Evolutionary conservation across 2,888 invertebrate genomes (phyloP), one percentile per base, ranked within the genome.

Genomic region (Cantharis rufa): DNA sequence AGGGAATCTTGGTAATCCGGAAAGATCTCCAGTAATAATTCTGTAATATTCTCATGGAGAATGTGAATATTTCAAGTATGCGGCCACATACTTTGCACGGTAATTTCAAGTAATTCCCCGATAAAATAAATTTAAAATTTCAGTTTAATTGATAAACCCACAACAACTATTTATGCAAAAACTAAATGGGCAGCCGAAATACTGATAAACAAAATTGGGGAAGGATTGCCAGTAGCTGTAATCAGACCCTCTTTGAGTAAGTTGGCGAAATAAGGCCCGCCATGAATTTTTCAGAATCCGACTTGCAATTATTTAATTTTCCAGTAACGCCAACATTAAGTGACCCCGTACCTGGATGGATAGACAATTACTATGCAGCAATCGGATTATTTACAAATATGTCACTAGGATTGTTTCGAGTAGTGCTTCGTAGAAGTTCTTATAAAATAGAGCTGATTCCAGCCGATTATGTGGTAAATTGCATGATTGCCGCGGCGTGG

Each of bases 291-390:
- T 24, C 24, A 5, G 1, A 1, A 24, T 24, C 1, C 7, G 0
- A 7, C 1, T 24, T 9, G 0, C 3, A 32, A 4, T 2, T 13
- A 32, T 3, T 32, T 4, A 32, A 4, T 32, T 5, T 4, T 5
- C 7, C 16, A 70, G 70, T 70, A 62, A 15, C 18, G 5, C 11
- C 15, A 5, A 68, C 66, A 10, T 7, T 11, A 11, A 48, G 28
- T 5, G 72, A 72, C 61, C 72, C 72, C 1, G 4, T 68, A 18
- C 24, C 68, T 4, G 72, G 72, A 21, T 72, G 72, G 72, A 48
- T 11, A 1, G 15, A 72, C 15, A 66, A 48, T 15, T 2, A 48
- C 1, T 13, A 72, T 21, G 66, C 61, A 7, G 21, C 24, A 10
- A 16, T 21, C 9, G 68, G 68, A 3, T 1, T 48, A 10, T 1